Conservation (phyloP, 2,797 vertebrate species). For the Simalia tracyae region DNA sequence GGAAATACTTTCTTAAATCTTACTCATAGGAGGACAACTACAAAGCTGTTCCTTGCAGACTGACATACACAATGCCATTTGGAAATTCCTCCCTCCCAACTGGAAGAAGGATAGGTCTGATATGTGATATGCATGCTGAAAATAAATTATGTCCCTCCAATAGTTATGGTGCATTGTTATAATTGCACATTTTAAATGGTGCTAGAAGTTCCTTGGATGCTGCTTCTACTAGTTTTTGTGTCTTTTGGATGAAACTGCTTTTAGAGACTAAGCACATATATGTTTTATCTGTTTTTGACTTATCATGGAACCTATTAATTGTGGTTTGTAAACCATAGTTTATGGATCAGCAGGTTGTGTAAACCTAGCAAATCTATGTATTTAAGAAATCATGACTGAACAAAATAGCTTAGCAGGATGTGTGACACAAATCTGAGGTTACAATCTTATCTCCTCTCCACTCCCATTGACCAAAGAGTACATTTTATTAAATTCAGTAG, state of each 20-base stretch:
- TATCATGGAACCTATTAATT: not conserved
- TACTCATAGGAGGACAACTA: not conserved
- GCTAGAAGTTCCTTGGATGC: not conserved
- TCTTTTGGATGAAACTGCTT: not conserved
- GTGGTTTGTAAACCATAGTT: not conserved
- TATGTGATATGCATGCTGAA: not conserved
- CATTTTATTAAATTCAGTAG: not conserved
- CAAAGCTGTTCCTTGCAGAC: not conserved
- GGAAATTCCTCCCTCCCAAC: not conserved
- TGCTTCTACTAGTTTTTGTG: not conserved
- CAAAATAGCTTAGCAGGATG: not conserved
- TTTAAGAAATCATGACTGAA: not conserved
- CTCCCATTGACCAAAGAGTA: not conserved
- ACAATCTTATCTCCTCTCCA: not conserved
- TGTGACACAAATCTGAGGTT: not conserved
- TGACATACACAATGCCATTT: not conserved
- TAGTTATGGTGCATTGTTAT: not conserved
- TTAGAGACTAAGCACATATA: not conserved
- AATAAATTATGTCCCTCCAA: not conserved
- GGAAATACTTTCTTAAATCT: not conserved
- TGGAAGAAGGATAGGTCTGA: not conserved
- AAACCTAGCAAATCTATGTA: not conserved
- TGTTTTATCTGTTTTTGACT: not conserved
- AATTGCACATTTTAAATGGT: no score
- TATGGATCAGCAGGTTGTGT: not conserved